Evolutionary conservation across 2,113 vertebrate species (phyloP).

Genomic region (Hippolais icterina): DNA sequence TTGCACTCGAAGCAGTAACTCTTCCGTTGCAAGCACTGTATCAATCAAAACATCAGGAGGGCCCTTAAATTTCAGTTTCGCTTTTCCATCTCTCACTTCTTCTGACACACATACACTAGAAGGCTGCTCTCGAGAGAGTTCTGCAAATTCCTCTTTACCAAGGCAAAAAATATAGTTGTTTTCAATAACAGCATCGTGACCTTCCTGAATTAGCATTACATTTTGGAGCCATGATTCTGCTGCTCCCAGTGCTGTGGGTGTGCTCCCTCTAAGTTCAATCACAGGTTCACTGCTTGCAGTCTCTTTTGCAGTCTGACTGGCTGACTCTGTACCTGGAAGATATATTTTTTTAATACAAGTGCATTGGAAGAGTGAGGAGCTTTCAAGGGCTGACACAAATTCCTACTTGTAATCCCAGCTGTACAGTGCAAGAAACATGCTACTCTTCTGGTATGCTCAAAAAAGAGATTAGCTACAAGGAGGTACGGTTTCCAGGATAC

Average conservation of each 20-base stretch:
- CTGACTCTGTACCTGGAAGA: neutral
- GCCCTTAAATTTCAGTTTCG: conserved; percentile 71
- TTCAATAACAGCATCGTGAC: neutral
- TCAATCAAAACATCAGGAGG: neutral
- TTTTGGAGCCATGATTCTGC: conserved; percentile 73
- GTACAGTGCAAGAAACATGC: neutral
- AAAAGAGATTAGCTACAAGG: neutral
- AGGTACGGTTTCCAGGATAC: neutral
- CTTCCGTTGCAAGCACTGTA: conserved; percentile 71
- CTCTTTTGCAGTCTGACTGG: neutral
- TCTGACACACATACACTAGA: conserved; percentile 57
- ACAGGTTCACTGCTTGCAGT: neutral
- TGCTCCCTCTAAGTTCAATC: conserved; percentile 64
- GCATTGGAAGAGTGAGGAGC: neutral
- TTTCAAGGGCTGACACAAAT: neutral
- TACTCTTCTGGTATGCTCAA: neutral
- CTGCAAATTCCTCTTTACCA: conserved; percentile 61
- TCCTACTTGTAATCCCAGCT: neutral
- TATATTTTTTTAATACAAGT: neutral
- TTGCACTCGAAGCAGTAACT: conserved; percentile 76
- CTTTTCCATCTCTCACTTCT: conserved; percentile 41
- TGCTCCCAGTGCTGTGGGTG: conserved; percentile 24
- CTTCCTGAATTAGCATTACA: neutral
- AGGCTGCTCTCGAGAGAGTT: conserved; percentile 29
- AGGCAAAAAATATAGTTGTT: conserved; percentile 81